Conservation (phyloP, 2,113 vertebrate genomes). For the Mugil cephalus region DNA sequence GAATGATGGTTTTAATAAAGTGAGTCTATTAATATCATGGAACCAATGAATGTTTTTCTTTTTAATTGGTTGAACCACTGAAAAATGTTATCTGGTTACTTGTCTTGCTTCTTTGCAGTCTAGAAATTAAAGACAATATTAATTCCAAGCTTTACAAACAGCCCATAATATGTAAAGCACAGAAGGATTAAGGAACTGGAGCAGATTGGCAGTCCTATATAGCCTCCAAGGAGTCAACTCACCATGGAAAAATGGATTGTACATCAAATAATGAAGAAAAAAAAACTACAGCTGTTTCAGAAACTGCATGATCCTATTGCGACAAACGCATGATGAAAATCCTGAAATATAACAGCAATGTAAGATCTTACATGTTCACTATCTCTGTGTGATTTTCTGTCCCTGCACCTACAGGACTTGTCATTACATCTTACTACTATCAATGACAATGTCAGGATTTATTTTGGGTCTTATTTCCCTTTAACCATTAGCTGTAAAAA, state of each 20-base stretch:
- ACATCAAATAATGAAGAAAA: neutral
- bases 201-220: neutral
- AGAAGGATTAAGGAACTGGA: neutral
- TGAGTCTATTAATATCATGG: neutral
- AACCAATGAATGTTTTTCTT: neutral
- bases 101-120: neutral
- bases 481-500: slow-evolving; percentile 14
- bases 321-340: neutral
- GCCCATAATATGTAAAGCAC: neutral
- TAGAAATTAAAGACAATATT: neutral
- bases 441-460: slow-evolving; percentile 36
- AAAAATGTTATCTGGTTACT: neutral
- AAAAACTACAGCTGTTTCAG: neutral
- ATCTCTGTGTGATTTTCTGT: slow-evolving; percentile 13
- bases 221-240: neutral
- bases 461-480: slow-evolving; percentile 30
- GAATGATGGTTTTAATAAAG: slow-evolving; percentile 2
- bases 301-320: neutral
- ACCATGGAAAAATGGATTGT: neutral
- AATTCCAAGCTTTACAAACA: neutral
- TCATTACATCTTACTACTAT: slow-evolving; percentile 43
- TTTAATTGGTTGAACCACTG: neutral
- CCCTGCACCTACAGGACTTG: slow-evolving; percentile 1
- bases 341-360: neutral
- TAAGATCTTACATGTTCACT: slow-evolving; percentile 8